Conservation (phyloP, 2,797 vertebrate species). For the Pygocentrus nattereri region DNA sequence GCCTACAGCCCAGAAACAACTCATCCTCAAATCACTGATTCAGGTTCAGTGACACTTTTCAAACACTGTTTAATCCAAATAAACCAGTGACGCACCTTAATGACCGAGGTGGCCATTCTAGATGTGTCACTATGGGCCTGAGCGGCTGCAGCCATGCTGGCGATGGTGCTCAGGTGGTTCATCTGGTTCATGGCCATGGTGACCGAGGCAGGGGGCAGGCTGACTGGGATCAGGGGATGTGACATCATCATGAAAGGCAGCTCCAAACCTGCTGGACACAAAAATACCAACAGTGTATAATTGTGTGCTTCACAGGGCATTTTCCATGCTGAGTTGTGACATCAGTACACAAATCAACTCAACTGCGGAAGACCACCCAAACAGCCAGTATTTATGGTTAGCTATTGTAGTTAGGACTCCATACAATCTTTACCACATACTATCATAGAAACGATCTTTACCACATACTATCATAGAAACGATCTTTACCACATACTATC, state of each 20-base stretch:
- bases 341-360: too few species aligned
- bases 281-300: neutral
- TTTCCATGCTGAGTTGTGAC: too few species aligned
- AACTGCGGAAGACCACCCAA: too few species aligned
- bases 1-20: too few species aligned
- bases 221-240: conserved; percentile 97
- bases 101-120: conserved; percentile 91
- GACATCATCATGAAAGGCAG: conserved; percentile 99
- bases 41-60: neutral
- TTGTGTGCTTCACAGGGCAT: neutral
- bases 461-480: too few species aligned
- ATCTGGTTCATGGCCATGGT: conserved; percentile 99
- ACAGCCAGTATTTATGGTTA: too few species aligned
- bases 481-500: too few species aligned
- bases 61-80: neutral
- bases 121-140: conserved; percentile 86
- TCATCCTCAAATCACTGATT: too few species aligned
- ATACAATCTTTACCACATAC: too few species aligned
- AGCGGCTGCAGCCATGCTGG: conserved; percentile 93
- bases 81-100: conserved; percentile 83
- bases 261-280: conserved; percentile 85
- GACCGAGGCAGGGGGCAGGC: conserved; percentile 97
- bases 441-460: too few species aligned
- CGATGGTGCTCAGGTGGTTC: conserved; percentile 97
- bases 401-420: too few species aligned